Base-by-base conservation (phyloP, 64 coral and sea anemone species). In the Platygyra sinensis region DNA sequence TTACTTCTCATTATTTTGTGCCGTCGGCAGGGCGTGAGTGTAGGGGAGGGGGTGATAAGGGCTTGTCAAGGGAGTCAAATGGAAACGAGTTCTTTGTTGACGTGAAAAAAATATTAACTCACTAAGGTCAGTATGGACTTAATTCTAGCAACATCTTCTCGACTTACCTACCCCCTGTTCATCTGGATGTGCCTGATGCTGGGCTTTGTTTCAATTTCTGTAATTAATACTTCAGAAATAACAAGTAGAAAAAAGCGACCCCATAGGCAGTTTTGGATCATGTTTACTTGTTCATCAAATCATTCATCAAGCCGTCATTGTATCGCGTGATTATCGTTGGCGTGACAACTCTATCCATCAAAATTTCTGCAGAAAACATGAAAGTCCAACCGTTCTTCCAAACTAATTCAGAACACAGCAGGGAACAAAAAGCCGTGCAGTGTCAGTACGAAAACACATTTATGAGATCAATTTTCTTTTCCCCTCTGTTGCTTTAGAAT, bases 331-430 rank as follows among this genome's bases (percentile, higher is more conserved):
- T 36, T 85, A 13, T 50, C 2, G 27, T 5, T 72, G 16, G 33
- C 62, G 51, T 85, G 81, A 85, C 62, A 72, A 14, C 6, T n/a
- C 65, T 72, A 85, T 85, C 81, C 5, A 85, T 85, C 81, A 85
- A 28, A 38, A 71, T 71, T 71, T 85, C 64, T 46, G 12, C 4
- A 24, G 63, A 67, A 25, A 71, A 64, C 24, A 20, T 63, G 10
- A 46, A 71, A 63, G 33, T 22, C 81, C 22, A 24, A 46, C 81
- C 81, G 63, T 63, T 25, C 38, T 36, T 24, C 29, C 72, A 52
- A 85, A 85, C 81, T 85, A 85, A 85, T 85, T 50, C 62, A 71
- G 52, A 85, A 67, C 81, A 15, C 81, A 71, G 81, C 62, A 24
- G 81, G 62, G 38, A 80, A 31, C 38, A 49, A 67, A 51, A 65